Percentiles rank a stretch among this genome's conserved stretches.
phyloP scores from a whole-genome alignment of 2,113 vertebrate genomes.

The Leptocoma aspasia region DNA sequence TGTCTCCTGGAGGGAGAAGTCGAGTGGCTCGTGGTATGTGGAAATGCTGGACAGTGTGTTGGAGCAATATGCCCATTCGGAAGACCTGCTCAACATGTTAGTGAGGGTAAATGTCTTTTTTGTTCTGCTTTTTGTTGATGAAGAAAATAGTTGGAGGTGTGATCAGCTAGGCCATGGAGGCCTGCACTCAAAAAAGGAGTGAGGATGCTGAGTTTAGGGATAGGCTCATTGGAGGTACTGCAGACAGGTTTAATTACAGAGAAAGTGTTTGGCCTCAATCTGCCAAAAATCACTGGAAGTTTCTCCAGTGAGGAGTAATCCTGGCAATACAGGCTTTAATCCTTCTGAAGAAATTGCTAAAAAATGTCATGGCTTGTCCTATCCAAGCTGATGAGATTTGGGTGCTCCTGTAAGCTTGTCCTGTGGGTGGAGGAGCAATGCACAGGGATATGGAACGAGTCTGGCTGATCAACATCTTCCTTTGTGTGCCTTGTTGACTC shows the following conservation, averaged over 20 bases:
- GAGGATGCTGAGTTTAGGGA: background rate
- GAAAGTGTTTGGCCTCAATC: background rate
- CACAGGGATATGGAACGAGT: fast-evolving
- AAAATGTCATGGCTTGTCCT: background rate
- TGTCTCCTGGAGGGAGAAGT: constrained; percentile 86
- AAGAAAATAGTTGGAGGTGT: background rate
- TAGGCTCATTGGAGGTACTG: background rate
- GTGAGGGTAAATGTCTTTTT: constrained; percentile 72
- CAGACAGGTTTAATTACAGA: background rate
- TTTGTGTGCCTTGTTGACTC: no score
- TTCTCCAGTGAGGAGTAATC: background rate
- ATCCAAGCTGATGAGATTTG: background rate
- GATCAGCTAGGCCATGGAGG: background rate
- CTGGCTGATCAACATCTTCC: background rate
- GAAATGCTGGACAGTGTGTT: constrained; percentile 82
- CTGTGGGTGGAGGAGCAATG: background rate
- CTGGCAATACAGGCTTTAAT: background rate
- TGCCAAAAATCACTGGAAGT: background rate
- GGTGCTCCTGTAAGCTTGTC: background rate
- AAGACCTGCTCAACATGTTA: constrained; percentile 83
- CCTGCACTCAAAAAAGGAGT: background rate
- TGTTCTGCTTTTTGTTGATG: background rate
- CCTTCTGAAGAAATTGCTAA: background rate
- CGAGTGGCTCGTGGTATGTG: constrained; percentile 87
- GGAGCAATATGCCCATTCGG: constrained; percentile 54